Conservation (phyloP, 1,140 invertebrate genomes). For the Cyclargus thomasi region DNA sequence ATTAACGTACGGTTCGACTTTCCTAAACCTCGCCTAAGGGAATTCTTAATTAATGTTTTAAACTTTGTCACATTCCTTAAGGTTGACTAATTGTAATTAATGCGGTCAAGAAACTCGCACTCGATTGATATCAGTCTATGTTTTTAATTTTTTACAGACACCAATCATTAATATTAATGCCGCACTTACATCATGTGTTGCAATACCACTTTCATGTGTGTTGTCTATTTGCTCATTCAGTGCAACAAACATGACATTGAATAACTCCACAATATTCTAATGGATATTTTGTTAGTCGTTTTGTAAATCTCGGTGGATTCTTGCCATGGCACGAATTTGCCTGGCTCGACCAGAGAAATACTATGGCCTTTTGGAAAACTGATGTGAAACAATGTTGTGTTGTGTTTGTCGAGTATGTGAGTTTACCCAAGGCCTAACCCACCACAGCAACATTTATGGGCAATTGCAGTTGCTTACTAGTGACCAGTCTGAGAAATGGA, state of each 20-base stretch:
- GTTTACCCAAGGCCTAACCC: no score
- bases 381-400: no score
- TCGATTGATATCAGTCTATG: constrained; percentile 12
- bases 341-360: no score
- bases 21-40: no score
- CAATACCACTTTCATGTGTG: background rate
- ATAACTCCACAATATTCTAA: background rate
- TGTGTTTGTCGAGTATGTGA: no score
- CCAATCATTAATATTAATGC: background rate
- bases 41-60: background rate
- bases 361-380: no score
- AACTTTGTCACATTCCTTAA: background rate
- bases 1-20: no score
- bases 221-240: background rate
- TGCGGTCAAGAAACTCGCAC: constrained; percentile 12
- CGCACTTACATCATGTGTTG: constrained; percentile 1
- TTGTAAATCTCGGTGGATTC: background rate
- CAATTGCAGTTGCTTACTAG: no score
- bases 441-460: no score
- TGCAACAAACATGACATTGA: background rate
- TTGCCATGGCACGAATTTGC: no score
- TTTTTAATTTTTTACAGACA: constrained; percentile 10
- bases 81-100: background rate
- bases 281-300: background rate
- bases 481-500: no score